These are phyloP conservation scores for Cynodonichthys magdalenae DNA, from an alignment of 2,797 vertebrate species.

Conservation along the genomic window DNA sequence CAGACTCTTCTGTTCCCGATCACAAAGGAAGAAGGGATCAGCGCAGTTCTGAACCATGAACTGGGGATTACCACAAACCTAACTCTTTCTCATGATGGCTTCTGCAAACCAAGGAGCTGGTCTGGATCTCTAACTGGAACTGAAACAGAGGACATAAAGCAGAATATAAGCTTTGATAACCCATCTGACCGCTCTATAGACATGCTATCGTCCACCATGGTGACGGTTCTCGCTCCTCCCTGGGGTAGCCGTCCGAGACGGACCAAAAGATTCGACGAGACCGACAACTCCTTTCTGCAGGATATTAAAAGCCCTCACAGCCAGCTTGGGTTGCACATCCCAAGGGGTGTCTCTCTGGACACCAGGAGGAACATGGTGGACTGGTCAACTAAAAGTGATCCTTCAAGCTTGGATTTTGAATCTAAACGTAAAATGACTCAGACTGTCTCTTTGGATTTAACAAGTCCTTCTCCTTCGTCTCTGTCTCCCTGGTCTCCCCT, in stretches of 20 bases:
- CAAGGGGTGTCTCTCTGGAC: conserved; percentile 42
- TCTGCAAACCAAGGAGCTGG: conserved; percentile 17
- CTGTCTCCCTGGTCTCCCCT: conserved; percentile 26
- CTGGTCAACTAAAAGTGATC: conserved; percentile 69
- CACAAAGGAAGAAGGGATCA: conserved; percentile 30
- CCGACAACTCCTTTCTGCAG: conserved; percentile 4
- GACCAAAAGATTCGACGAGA: conserved; percentile 60
- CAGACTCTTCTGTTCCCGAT: conserved; percentile 20
- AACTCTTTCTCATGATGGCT: conserved; percentile 25
- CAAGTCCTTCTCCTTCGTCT: conserved; percentile 22
- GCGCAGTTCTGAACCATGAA: conserved; percentile 19
- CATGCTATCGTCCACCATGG: conserved; percentile 82
- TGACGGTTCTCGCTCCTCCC: conserved; percentile 78
- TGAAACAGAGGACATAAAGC: conserved; percentile 21
- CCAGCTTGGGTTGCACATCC: conserved; percentile 30
- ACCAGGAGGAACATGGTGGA: conserved; percentile 56
- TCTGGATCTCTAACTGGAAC: conserved; percentile 16
- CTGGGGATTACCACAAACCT: conserved; percentile 23
- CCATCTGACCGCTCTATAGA: conserved; percentile 14
- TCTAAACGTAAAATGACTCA: conserved; percentile 53
- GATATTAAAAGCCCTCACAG: conserved; percentile 30
- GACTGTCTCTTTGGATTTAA: conserved; percentile 57
- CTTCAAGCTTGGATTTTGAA: conserved; percentile 49
- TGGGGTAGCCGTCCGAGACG: conserved; percentile 70
- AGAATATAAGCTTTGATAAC: conserved; percentile 16